Evolutionary conservation across 1,140 invertebrate genomes (phyloP), one percentile per base, ranked within the genome.

Genomic region (Camponotus vicinus): DNA sequence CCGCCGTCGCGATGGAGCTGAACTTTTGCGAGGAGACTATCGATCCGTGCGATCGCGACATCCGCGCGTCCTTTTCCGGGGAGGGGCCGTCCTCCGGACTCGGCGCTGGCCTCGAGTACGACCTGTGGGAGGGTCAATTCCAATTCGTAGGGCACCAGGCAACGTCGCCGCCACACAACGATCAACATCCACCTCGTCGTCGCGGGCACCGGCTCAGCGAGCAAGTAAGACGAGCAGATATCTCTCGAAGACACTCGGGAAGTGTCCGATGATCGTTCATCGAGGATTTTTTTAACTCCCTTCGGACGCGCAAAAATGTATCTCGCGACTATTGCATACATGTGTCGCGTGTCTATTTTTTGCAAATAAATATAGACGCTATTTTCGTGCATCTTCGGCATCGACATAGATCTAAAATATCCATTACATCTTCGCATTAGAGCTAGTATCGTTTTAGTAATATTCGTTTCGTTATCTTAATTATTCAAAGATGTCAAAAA

Each of bases 51-150:
- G 88, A 88, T 75, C 69, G 75, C 45, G 89, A 92, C 57, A 85
- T 88, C 84, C 87, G 79, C 66, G 69, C 73, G 49, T 63, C 59
- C 59, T 15, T 69, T 75, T 77, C 85, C 77, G 88, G 85, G 89
- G 91, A 90, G 79, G 83, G 82, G 78, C 87, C 77, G 61, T 82
- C 91, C 32, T 85, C 80, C 75, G 88, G 88, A 18, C 89, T 91
- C 15, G 93, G 92, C 18, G 93, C 92, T 57, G 93, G 91, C 86
- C 95, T 98, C 92, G 97, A 98, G 93, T 97, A 97, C 94, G 97
- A 98, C 93, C 96, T 98, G 96, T 98, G 97, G 97, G 97, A 98
- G 92, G 97, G 97, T 64, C 97, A 98, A 95, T 98, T 98, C 93
- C 97, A 98, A 94, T 98, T 98, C 93, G 96, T 97, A 87, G 97